A percentile compares a stretch with the other conserved stretches of the same genome.
phyloP scores from a whole-genome alignment of 2,888 invertebrate species.

The Scelioninae gen. 1 region DNA sequence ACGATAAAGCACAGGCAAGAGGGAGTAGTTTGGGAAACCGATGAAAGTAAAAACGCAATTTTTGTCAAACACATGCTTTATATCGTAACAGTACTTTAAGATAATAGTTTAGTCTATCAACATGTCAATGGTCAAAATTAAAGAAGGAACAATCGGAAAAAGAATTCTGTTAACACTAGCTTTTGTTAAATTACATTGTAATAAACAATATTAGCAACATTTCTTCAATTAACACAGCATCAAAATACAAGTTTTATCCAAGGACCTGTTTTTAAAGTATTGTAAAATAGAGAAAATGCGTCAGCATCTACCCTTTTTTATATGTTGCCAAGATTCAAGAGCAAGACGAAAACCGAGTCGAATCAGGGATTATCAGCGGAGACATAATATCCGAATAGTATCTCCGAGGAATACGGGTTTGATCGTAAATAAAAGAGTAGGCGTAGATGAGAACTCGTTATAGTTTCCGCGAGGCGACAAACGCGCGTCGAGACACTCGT shows the following conservation, averaged over 20 bases:
- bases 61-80: too few species aligned
- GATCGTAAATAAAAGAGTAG: conserved; percentile 50
- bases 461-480: conserved; percentile 54
- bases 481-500: conserved; percentile 62
- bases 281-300: too few species aligned
- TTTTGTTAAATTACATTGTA: too few species aligned
- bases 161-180: too few species aligned
- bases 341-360: neutral
- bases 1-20: conserved; percentile 1
- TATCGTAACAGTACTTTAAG: too few species aligned
- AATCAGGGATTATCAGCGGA: conserved; percentile 19
- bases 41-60: conserved; percentile 66
- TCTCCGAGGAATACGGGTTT: conserved; percentile 37
- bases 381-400: conserved; percentile 20
- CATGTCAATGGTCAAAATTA: too few species aligned
- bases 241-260: too few species aligned
- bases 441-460: conserved; percentile 58
- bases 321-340: neutral
- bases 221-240: too few species aligned
- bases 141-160: too few species aligned
- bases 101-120: too few species aligned
- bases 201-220: too few species aligned
- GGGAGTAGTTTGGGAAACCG: conserved; percentile 25
- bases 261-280: too few species aligned
- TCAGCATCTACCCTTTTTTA: neutral